A percentile compares a stretch with the other conserved stretches of the same genome.
Evolutionary conservation across 2,113 vertebrate species (phyloP).

Genomic region (Hemichromis elongatus): DNA sequence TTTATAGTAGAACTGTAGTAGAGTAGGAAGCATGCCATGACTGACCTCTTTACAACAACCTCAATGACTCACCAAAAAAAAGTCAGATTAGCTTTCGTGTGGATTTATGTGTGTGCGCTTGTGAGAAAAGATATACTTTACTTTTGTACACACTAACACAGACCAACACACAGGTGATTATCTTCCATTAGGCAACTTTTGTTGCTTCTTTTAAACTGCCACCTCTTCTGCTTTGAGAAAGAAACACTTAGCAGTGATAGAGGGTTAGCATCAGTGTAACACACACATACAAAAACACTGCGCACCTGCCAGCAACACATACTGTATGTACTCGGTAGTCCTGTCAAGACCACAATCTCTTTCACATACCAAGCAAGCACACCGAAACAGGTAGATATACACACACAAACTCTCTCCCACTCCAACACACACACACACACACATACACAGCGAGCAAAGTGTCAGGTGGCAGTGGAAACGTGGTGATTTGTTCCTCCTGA

Average conservation of each 20-base stretch:
- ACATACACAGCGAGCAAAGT: background rate
- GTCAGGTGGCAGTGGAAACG: conserved; percentile 25
- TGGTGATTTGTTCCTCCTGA: conserved; percentile 56
- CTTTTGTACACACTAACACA: background rate
- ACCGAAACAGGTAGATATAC: background rate
- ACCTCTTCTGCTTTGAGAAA: background rate
- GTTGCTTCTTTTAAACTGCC: background rate
- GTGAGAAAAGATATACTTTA: background rate
- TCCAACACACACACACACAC: background rate
- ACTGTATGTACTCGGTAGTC: background rate
- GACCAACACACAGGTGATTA: conserved; percentile 19
- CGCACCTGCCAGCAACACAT: background rate
- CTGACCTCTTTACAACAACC: background rate
- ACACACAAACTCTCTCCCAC: background rate
- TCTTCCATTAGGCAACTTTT: conserved; percentile 29
- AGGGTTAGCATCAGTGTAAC: background rate
- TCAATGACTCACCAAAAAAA: background rate
- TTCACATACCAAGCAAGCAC: background rate
- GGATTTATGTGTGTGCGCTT: background rate
- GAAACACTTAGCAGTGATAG: conserved; percentile 23
- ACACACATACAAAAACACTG: background rate
- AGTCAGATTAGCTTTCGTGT: background rate
- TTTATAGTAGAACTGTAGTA: background rate
- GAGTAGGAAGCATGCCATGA: background rate
- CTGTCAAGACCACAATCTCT: conserved; percentile 9